phyloP scores from a whole-genome alignment of 2,797 vertebrate species.

The Epinephelus awoara region DNA sequence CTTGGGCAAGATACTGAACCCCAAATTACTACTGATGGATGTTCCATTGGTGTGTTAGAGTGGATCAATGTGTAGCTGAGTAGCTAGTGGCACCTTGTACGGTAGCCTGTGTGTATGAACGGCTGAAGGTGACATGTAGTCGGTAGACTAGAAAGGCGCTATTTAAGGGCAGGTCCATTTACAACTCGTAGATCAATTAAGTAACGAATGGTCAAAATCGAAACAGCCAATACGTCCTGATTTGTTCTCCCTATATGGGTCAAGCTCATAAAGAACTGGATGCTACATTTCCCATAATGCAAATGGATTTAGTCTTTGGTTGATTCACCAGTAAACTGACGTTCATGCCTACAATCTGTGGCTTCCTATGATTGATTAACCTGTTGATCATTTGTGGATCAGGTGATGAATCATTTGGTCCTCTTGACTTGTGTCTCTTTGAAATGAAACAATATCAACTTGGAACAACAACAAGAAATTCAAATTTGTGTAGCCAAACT shows the following conservation, averaged over 20 bases:
- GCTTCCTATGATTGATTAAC: background rate
- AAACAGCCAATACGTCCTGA: background rate
- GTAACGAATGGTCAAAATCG: background rate
- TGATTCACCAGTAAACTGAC: background rate
- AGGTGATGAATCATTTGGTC: no score
- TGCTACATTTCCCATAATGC: conserved; percentile 1
- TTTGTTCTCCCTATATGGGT: background rate
- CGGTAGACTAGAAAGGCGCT: no score
- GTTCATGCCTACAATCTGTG: background rate
- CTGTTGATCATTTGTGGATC: background rate
- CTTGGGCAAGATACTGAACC: no score
- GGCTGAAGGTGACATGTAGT: no score
- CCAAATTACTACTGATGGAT: no score
- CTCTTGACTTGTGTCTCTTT: background rate
- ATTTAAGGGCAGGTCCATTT: no score
- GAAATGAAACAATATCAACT: no score
- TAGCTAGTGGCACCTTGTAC: no score
- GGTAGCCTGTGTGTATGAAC: no score
- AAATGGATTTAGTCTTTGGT: background rate
- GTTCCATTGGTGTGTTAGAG: background rate
- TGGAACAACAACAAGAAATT: no score
- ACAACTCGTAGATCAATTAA: background rate
- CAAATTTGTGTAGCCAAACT: no score
- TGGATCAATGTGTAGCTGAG: no score
- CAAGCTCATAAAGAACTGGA: background rate